Base-by-base conservation (phyloP, 2,888 invertebrate species). In the Argyresthia albistria region DNA sequence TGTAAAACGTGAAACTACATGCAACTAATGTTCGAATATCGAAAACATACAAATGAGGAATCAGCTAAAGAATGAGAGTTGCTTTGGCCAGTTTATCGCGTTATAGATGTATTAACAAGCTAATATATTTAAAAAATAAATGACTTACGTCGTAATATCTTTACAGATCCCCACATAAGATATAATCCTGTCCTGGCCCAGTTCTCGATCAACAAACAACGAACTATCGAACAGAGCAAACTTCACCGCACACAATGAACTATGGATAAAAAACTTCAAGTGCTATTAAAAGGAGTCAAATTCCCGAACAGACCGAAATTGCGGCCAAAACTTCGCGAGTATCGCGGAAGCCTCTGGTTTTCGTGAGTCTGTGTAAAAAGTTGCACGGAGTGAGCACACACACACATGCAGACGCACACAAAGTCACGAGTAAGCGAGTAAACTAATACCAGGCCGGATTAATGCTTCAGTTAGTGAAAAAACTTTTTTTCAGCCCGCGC, bases 381-480 rank as follows among this genome's bases (percentile, higher is more conserved):
- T 86, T 84, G 80, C 70, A 71, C 81, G 76, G 80, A 25, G 50
- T 15, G 67, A 64, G 59, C 60, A 59, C 66, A 72, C 81, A 77
- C 82, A 83, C 82, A 77, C 66, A 67, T 67, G 63, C 61, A 57
- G 58, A 55, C 67, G 67, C 77, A 71, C 76, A 80, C 80, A 81
- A 69, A 76, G 69, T 57, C 65, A 62, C 67, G 6, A 62, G 76
- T 75, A 75, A 80, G 77, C 79, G 83, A 81, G 87, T 86, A 86
- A 87, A 88, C 87, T 88, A 87, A 88, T 88, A 87, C 87, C 82
- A 69, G 79, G 77, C 81, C 76, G 84, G 87, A 87, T 87, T 87
- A 87, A 87, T 87, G 86, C 87, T 86, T 86, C 87, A 88, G 87
- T 88, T 87, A 86, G 87, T 87, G 86, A 88, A 88, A 86, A 87